phyloP scores from a whole-genome alignment of 2,888 invertebrate species.

The Maniola hyperantus region DNA sequence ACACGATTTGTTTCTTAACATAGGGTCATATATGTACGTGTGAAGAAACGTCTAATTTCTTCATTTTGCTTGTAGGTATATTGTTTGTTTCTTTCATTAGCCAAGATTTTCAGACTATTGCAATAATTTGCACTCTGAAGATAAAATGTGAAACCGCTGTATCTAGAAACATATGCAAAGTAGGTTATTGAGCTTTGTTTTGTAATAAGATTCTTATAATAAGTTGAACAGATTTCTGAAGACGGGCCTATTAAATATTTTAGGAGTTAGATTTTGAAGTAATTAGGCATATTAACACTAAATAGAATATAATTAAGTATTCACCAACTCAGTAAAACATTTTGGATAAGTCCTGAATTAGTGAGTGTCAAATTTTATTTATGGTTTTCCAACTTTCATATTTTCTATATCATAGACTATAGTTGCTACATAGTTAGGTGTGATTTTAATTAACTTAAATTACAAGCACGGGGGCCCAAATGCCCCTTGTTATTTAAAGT shows the following conservation, averaged over 20 bases:
- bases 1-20: slow-evolving; percentile 34
- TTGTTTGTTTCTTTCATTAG: slow-evolving; percentile 5
- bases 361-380: not conserved
- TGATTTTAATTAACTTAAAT: too few relatives aligned
- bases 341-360: not conserved
- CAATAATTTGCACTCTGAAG: not conserved
- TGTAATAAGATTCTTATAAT: not conserved
- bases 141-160: not conserved
- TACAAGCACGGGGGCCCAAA: too few relatives aligned
- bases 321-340: not conserved
- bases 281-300: not conserved
- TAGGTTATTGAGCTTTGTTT: slow-evolving; percentile 2
- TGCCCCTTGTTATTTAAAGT: too few relatives aligned
- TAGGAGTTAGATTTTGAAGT: not conserved
- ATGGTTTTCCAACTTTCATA: not conserved
- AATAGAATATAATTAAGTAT: not conserved
- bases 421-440: too few relatives aligned
- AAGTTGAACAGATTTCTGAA: not conserved
- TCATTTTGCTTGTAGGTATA: not conserved
- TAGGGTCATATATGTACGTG: slow-evolving; percentile 1
- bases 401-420: too few relatives aligned
- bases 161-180: not conserved
- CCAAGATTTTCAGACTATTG: not conserved
- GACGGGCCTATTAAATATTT: slow-evolving; percentile 3
- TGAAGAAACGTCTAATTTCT: slow-evolving; percentile 15